These are phyloP conservation scores for Esperia sulphurella DNA, from an alignment of 2,888 invertebrate genomes.

Conservation along the genomic window DNA sequence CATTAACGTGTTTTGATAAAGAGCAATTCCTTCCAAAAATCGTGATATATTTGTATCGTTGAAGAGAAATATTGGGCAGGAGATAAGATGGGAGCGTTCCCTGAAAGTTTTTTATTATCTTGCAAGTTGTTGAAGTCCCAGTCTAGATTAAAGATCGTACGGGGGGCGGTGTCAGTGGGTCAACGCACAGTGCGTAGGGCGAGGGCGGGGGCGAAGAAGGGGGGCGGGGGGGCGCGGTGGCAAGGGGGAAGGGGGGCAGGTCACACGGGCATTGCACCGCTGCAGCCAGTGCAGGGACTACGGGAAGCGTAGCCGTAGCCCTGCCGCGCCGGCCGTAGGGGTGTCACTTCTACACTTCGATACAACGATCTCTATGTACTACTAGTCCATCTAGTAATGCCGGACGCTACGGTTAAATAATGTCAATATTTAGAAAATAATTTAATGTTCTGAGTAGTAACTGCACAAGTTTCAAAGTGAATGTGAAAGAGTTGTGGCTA, in stretches of 20 bases:
- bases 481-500: no score
- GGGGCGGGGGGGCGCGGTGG: slow-evolving; percentile 14
- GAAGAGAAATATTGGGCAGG: no score
- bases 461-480: no score
- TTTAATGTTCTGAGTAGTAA: no score
- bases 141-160: slow-evolving; percentile 74
- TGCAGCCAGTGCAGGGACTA: slow-evolving; percentile 64
- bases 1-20: background rate
- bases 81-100: no score
- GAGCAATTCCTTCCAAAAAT: no score
- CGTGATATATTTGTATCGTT: no score
- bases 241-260: slow-evolving; percentile 20
- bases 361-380: no score
- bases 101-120: no score
- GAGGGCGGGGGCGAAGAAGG: slow-evolving; percentile 36
- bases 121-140: slow-evolving; percentile 27
- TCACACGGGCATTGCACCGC: slow-evolving; percentile 56
- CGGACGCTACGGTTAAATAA: no score
- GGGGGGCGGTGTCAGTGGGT: slow-evolving; percentile 71
- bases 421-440: no score
- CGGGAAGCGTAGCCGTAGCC: slow-evolving; percentile 45
- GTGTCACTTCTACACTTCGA: background rate
- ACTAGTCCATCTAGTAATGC: no score
- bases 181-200: slow-evolving; percentile 74
- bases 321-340: slow-evolving; percentile 16